phyloP scores from a whole-genome alignment of 2,888 invertebrate genomes.

The Ashinkailepas kermadecensis region DNA sequence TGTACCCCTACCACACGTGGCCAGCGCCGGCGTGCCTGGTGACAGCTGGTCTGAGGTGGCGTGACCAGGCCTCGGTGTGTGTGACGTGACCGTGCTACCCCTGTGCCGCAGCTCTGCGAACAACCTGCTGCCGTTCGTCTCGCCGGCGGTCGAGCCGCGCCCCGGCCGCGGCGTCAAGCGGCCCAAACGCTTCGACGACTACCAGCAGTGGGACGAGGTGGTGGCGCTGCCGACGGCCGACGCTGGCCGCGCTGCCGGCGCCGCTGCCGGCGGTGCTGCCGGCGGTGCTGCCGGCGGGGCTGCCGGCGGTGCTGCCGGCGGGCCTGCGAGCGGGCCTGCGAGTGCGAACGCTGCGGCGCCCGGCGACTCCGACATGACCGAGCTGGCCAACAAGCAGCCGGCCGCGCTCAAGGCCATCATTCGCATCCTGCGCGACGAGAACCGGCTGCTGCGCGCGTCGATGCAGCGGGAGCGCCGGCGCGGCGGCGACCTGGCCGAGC shows the following conservation, averaged over 20 bases:
- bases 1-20: too few relatives aligned
- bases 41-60: too few relatives aligned
- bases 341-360: not conserved
- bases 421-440: not conserved
- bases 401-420: not conserved
- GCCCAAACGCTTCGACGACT: not conserved
- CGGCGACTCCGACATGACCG: not conserved
- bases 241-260: not conserved
- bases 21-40: too few relatives aligned
- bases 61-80: too few relatives aligned
- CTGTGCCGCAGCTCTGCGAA: too few relatives aligned
- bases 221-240: too few relatives aligned
- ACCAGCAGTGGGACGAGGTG: not conserved
- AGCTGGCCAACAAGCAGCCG: conserved; percentile 4
- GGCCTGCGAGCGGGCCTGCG: too few relatives aligned
- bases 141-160: not conserved
- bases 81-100: too few relatives aligned
- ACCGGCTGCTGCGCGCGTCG: not conserved
- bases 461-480: not conserved
- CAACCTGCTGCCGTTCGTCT: too few relatives aligned
- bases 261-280: not conserved
- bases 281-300: not conserved
- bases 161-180: not conserved
- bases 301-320: not conserved
- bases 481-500: not conserved